These are phyloP conservation scores for Dermatemys mawii DNA, from an alignment of 2,113 vertebrate species.

Conservation along the genomic window DNA sequence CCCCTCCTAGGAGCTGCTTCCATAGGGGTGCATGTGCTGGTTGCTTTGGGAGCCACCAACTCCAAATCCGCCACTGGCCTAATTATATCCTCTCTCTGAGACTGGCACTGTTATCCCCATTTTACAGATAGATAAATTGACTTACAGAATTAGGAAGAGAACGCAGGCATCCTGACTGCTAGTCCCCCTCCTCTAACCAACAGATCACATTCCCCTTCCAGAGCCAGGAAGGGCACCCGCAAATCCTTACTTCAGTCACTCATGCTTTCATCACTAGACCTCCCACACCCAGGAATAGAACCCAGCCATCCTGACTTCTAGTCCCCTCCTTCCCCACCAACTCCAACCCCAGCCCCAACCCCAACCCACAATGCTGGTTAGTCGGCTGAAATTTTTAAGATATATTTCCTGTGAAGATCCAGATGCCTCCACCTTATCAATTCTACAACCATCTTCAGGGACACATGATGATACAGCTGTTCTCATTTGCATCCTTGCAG, in stretches of 20 bases:
- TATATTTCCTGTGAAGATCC: neutral
- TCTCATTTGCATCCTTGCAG: neutral
- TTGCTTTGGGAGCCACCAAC: no score
- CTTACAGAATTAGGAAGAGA: rapidly evolving
- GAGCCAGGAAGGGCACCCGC: neutral
- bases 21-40: no score
- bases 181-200: rapidly evolving
- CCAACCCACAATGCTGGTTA: neutral
- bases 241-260: neutral
- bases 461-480: neutral
- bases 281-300: neutral
- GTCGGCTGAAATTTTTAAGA: neutral
- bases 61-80: no score
- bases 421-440: neutral
- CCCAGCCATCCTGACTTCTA: neutral
- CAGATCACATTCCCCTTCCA: neutral
- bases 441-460: neutral
- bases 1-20: no score
- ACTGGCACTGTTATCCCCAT: rapidly evolving
- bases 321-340: neutral
- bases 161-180: neutral
- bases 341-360: rapidly evolving
- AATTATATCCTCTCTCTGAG: neutral
- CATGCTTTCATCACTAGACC: neutral
- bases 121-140: neutral